Evolutionary conservation across 2,113 vertebrate species (phyloP).

Genomic region (Corythornis cristatus): DNA sequence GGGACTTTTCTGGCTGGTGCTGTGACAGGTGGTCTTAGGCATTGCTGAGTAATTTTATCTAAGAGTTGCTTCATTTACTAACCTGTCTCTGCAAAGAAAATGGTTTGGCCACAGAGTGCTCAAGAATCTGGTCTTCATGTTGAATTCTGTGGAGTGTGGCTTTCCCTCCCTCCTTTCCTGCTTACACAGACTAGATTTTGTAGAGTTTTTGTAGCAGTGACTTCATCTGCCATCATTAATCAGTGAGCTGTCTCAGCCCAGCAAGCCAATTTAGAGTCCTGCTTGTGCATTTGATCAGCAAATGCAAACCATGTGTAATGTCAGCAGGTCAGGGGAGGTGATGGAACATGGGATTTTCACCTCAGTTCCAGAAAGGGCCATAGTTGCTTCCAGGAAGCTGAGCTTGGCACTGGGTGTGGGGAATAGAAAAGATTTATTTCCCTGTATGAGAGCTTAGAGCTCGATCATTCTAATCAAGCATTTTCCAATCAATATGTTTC

Average conservation of each 20-base stretch:
- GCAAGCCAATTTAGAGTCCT: constrained; percentile 64
- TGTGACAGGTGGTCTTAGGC: not conserved
- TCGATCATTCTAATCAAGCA: constrained; percentile 59
- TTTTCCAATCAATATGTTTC: constrained; percentile 75
- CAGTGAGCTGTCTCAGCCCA: constrained; percentile 49
- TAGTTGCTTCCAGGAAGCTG: constrained; percentile 78
- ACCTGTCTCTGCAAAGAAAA: not conserved
- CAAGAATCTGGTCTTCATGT: not conserved
- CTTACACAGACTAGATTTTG: not conserved
- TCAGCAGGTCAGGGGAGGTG: constrained; percentile 68
- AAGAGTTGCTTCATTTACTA: not conserved
- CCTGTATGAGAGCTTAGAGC: constrained; percentile 60
- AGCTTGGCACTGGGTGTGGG: constrained; percentile 64
- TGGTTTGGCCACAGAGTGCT: not conserved
- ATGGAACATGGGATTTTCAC: constrained; percentile 63
- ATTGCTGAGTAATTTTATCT: not conserved
- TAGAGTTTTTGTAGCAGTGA: not conserved
- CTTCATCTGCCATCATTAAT: constrained; percentile 67
- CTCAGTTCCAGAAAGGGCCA: constrained; percentile 77
- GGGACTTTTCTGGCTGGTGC: not conserved
- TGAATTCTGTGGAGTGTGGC: not conserved
- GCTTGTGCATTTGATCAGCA: constrained; percentile 73
- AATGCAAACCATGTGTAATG: constrained; percentile 69
- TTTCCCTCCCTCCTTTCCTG: not conserved
- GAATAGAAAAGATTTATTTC: constrained; percentile 77